Conservation (phyloP, 1,140 invertebrate genomes). For the Drosophila kepulauana region DNA sequence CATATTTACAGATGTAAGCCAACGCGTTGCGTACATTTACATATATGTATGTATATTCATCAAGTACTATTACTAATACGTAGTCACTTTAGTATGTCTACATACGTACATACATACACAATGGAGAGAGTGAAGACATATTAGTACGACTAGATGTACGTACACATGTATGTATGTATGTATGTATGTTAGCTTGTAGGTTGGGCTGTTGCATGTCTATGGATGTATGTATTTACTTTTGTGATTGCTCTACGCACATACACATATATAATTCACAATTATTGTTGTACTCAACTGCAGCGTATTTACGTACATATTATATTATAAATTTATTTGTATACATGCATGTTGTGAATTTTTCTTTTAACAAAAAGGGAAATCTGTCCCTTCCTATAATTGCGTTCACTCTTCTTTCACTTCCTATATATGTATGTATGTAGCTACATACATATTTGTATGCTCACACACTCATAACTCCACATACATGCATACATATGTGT, state of each 20-base stretch:
- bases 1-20: conserved; percentile 11
- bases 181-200: conserved; percentile 4
- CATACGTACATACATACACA: conserved; percentile 13
- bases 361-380: conserved; percentile 31
- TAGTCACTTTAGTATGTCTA: conserved; percentile 9
- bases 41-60: background rate
- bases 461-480: background rate
- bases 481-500: conserved; percentile 1
- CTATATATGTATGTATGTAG: conserved; percentile 14
- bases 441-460: conserved; percentile 14
- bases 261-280: conserved; percentile 2
- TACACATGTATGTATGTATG: conserved; percentile 1
- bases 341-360: conserved; percentile 1
- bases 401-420: conserved; percentile 37
- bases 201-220: conserved; percentile 10
- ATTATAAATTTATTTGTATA: background rate
- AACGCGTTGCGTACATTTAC: conserved; percentile 2
- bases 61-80: conserved; percentile 10
- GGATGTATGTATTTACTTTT: conserved; percentile 11
- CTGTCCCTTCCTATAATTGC: conserved; percentile 27
- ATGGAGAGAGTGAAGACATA: conserved; percentile 27
- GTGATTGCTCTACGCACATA: background rate
- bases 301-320: background rate
- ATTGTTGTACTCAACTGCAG: conserved; percentile 10
- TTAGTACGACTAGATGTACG: conserved; percentile 18